Base-by-base conservation (phyloP, 1,140 invertebrate genomes). In the Helicoverpa zea region DNA sequence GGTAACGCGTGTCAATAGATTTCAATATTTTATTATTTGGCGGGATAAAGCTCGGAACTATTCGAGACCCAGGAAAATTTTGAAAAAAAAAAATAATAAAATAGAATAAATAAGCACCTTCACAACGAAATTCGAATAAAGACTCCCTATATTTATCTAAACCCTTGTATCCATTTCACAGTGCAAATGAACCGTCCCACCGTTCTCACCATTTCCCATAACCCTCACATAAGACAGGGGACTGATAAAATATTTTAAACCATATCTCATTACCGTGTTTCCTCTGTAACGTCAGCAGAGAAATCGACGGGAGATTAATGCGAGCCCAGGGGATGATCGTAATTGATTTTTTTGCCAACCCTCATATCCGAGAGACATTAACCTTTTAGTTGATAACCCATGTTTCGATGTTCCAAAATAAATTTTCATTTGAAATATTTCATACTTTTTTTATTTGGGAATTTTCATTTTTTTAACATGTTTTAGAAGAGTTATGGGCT, bases 291-390 rank as follows among this genome's bases (percentile, higher is more conserved):
- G 43, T 51, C 59, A 77, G 59, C 47, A 64, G 16, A 59, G 58
- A 61, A 75, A 73, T 73, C 70, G 56, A 75, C 68, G 23, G 35
- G 35, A 77, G 74, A 77, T 77, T 77, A 77, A 77, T 77, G 74
- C n/a, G 74, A 23, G 59, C 59, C 74, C 47, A 64, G 35, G 74
- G 59, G 74, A 77, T 64, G 59, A 64, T 77, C 54, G 73, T 61
- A 75, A 75, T 75, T 75, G 73, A 75, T 75, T 75, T 75, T 74
- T 75, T 75, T 75, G 54, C 73, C 43, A 47, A 59, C 74, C 74
- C 74, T 63, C 29, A 77, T 52, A 77, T 72, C 68, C 49, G 68
- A 47, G 35, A 43, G 73, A 16, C 11, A 63, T 76, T 61, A 77
- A 64, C 74, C 59, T 77, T 77, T 77, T 64, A 75, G 73, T 75